phyloP scores from a whole-genome alignment of 2,113 vertebrate species.

The Hepsetus odoe region DNA sequence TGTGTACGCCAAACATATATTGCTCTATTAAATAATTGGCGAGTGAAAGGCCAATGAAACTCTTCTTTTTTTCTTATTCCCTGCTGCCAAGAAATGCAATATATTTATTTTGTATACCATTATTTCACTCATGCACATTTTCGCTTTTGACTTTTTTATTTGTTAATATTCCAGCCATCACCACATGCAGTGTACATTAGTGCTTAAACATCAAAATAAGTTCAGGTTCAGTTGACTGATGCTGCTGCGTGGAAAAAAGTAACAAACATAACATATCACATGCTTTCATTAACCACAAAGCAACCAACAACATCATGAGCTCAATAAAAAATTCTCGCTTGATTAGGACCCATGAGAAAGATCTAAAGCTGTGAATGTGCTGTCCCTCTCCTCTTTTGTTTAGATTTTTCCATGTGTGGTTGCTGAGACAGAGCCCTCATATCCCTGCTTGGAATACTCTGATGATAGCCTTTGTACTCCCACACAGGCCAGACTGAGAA shows the following conservation, averaged over 20 bases:
- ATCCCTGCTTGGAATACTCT: slow-evolving; percentile 27
- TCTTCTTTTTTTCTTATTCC: slow-evolving; percentile 33
- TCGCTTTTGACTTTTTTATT: background rate
- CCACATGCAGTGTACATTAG: background rate
- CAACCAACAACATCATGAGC: slow-evolving; percentile 31
- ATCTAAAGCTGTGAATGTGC: slow-evolving; percentile 6
- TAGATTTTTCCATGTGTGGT: slow-evolving; percentile 3
- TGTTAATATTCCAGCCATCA: background rate
- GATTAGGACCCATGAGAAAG: slow-evolving; percentile 47
- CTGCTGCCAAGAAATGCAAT: slow-evolving; percentile 17
- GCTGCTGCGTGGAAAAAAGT: background rate
- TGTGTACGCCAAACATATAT: background rate
- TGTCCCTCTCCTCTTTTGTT: slow-evolving; percentile 37
- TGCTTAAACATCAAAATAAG: background rate
- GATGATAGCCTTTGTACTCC: slow-evolving; percentile 30
- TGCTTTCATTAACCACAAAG: slow-evolving; percentile 9
- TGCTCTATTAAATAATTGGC: slow-evolving; percentile 26
- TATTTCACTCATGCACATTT: slow-evolving; percentile 1
- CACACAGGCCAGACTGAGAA: slow-evolving; percentile 20
- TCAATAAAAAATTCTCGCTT: slow-evolving; percentile 33
- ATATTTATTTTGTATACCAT: slow-evolving; percentile 19
- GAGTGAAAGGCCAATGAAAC: slow-evolving; percentile 34
- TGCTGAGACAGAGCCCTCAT: slow-evolving; percentile 37
- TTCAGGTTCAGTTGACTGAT: background rate
- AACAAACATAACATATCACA: background rate